Base-by-base conservation (phyloP, 1,140 invertebrate genomes). In the Capitella teleta region DNA sequence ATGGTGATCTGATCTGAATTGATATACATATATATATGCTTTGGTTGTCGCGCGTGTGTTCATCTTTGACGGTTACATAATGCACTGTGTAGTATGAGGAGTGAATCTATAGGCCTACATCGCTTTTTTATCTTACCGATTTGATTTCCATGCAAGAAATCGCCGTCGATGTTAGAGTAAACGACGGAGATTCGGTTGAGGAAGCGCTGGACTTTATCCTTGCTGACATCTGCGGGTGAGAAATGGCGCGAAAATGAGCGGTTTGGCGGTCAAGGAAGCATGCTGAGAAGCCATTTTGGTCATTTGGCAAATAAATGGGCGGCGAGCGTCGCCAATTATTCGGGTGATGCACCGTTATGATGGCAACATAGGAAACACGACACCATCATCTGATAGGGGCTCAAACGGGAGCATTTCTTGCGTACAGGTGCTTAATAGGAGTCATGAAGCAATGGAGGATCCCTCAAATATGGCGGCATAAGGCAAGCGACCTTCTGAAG, bases 1-100 rank as follows among this genome's bases (percentile, higher is more conserved):
- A 67, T 60, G 5, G 59, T 67, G 16, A 67, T 55, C 5, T 60
- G 59, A 5, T 56, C 64, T 67, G 44, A 52, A 32, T n/a, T n/a
- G n/a, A n/a, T n/a, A n/a, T n/a, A n/a, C 30, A 34, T n/a, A 34
- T 34, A 12, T 12, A 42, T 42, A 10, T 12, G 8, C 8, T 32
- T 32, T 32, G 8, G 30, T 41, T 12, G 10, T 19, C 30, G 30
- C n/a, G 30, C n/a, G n/a, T 32, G n/a, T 32, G n/a, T 32, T 32
- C 30, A 32, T n/a, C 30, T n/a, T n/a, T n/a, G n/a, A n/a, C n/a
- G n/a, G n/a, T n/a, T n/a, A 34, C 30, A 34, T 34, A n/a, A 8
- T 10, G 8, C 8, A 8, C 8, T n/a, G n/a, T n/a, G n/a, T n/a
- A n/a, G n/a, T n/a, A n/a, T n/a, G n/a, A n/a, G n/a, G n/a, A n/a